Conservation (phyloP, 2,797 vertebrate genomes). For the Lycodopsis pacificus region DNA sequence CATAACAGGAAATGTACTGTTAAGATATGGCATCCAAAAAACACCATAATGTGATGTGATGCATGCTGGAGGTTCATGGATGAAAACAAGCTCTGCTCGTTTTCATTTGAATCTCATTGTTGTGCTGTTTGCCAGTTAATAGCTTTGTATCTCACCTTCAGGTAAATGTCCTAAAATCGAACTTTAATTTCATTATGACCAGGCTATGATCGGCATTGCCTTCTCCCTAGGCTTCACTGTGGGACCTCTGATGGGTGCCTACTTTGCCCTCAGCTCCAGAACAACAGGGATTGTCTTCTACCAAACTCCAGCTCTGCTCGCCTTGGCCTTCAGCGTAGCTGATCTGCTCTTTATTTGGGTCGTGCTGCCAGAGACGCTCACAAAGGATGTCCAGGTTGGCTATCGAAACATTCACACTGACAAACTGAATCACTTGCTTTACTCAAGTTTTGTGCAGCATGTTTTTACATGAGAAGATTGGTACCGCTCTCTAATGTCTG, state of each 20-base stretch:
- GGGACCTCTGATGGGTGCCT: conserved; percentile 95
- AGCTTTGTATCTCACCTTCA: not conserved
- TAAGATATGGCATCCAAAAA: not conserved
- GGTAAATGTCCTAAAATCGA: not conserved
- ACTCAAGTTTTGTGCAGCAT: not conserved
- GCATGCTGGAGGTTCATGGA: not conserved
- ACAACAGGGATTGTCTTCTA: conserved; percentile 85
- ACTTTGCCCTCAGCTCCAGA: conserved; percentile 82
- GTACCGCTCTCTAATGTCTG: not conserved
- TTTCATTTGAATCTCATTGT: not conserved
- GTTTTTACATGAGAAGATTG: not conserved
- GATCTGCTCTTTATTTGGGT: conserved; percentile 92
- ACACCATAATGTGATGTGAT: not conserved
- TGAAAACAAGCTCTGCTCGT: not conserved
- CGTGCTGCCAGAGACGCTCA: conserved; percentile 92
- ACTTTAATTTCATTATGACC: conserved; percentile 26
- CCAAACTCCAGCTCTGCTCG: conserved; percentile 87
- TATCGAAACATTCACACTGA: not conserved
- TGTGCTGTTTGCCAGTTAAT: not conserved
- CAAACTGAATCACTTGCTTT: not conserved
- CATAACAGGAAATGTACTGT: not conserved
- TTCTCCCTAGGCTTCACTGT: conserved; percentile 97
- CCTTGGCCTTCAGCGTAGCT: conserved; percentile 85
- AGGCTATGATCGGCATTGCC: conserved; percentile 96
- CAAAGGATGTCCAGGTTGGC: conserved; percentile 87